Percentiles rank a stretch among this genome's conserved stretches.
phyloP scores from a whole-genome alignment of 2,888 invertebrate species.

The Lasioglossum malachurum region DNA sequence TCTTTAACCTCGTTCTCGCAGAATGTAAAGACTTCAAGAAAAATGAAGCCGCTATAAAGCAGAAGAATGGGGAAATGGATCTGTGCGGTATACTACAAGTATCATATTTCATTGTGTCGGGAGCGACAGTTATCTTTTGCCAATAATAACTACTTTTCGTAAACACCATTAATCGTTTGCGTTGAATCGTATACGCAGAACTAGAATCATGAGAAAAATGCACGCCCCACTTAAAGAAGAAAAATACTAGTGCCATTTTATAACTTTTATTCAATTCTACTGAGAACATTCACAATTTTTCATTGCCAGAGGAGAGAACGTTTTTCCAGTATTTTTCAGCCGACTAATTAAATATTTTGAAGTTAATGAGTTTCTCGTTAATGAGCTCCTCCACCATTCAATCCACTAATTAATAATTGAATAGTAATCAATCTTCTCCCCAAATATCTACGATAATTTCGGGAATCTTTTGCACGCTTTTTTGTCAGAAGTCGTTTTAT shows the following conservation, averaged over 20 bases:
- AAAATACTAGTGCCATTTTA: not conserved
- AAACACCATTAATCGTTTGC: slow-evolving; percentile 4
- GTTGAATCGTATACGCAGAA: not conserved
- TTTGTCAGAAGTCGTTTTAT: not conserved
- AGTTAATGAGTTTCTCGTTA: not conserved
- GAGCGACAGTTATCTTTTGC: slow-evolving; percentile 1
- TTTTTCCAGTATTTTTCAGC: not conserved
- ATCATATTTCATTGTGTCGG: slow-evolving; percentile 11
- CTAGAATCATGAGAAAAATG: not conserved
- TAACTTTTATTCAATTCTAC: not conserved
- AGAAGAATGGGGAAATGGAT: not conserved
- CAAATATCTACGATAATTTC: not conserved
- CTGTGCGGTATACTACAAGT: not conserved
- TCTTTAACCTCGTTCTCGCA: not conserved
- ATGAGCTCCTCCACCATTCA: not conserved
- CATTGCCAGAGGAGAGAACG: not conserved
- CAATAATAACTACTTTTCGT: slow-evolving; percentile 10
- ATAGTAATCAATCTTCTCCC: not conserved
- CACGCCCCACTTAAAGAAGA: not conserved
- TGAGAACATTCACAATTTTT: not conserved
- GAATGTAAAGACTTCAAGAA: not conserved
- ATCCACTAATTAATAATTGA: not conserved
- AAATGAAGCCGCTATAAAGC: slow-evolving; percentile 16
- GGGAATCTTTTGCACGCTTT: not conserved
- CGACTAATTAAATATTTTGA: not conserved